These are phyloP conservation scores for Sarcophaga caerulescens DNA, from an alignment of 2,888 invertebrate genomes.

Conservation along the genomic window DNA sequence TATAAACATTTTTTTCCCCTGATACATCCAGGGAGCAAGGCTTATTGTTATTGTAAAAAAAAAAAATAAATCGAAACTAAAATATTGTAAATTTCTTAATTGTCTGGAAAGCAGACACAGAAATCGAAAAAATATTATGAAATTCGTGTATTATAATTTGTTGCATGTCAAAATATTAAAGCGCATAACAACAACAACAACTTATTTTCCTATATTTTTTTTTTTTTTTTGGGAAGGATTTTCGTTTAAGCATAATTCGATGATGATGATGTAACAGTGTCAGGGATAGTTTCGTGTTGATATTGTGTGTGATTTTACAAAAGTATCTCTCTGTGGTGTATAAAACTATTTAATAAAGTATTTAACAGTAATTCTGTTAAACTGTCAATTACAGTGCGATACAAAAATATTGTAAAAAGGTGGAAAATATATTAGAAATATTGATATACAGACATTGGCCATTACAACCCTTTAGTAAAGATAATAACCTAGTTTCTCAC, in stretches of 20 bases:
- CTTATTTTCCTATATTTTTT: background rate
- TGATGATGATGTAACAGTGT: slow-evolving; percentile 56
- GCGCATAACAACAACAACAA: background rate
- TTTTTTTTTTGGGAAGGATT: slow-evolving; percentile 31
- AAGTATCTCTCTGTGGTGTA: too few relatives aligned
- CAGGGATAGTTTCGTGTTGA: slow-evolving; percentile 50
- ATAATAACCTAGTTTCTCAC: too few relatives aligned
- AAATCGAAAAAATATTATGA: slow-evolving; percentile 26
- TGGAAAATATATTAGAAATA: too few relatives aligned
- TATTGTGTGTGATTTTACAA: slow-evolving; percentile 24
- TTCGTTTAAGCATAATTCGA: slow-evolving; percentile 17
- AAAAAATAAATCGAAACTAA: slow-evolving; percentile 14
- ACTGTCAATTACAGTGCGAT: too few relatives aligned
- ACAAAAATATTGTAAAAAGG: too few relatives aligned
- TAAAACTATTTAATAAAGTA: background rate
- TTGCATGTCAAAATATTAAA: slow-evolving; percentile 46
- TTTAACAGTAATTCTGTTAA: background rate
- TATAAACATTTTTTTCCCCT: slow-evolving; percentile 26
- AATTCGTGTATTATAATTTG: slow-evolving; percentile 55
- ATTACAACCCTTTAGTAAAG: too few relatives aligned
- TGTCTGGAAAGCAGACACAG: slow-evolving; percentile 15
- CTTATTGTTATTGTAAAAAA: slow-evolving; percentile 26
- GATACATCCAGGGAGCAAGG: slow-evolving; percentile 24
- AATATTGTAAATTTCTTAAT: slow-evolving; percentile 48
- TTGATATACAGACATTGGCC: too few relatives aligned